Base-by-base conservation (phyloP, 2,113 vertebrate genomes). In the Oreochromis tanganicae region DNA sequence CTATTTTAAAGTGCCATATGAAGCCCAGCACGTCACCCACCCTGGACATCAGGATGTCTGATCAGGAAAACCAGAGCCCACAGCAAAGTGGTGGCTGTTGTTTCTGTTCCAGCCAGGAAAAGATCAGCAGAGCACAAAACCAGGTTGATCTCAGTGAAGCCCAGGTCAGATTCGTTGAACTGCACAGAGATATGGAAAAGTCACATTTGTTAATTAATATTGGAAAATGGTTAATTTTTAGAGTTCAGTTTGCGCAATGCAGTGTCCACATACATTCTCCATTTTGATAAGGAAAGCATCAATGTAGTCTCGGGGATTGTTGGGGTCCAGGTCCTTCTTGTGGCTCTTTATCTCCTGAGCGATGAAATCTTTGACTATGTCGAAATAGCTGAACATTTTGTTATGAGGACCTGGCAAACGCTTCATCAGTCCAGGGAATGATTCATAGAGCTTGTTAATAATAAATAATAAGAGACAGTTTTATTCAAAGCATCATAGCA, bases 21-120 rank as follows among this genome's bases (percentile, higher is more conserved):
- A 63, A 14, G 61, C 32, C 61, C 32, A 66, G 32, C 2, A 66
- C 2, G 0, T 0, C 6, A 80, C 96, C 95, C 90, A 98, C 98
- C 95, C 90, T 98, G 97, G 43, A 98, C 88, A 0, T 95, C 91
- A 0, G 96, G 97, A 80, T 97, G 84, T 73, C 95, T 97, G 91
- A 96, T 97, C 93, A 98, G 96, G 83, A 96, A 96, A 56, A 98
- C 92, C 27, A 97, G 88, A 2, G 96, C 95, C 98, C 98, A 98
- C 63, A 97, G 96, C 84, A 99, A 84, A 0, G 97, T 98, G 3
- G 97, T 97, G 4, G 97, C 94, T 2, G 97, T 97, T n/a, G 97
- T 98, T 91, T 98, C 98, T 1, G 97, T 98, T 5, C 98, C 98
- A 0, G 98, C 98, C 88, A 97, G 92, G 85, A 98, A 96, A 61